phyloP scores from a whole-genome alignment of 2,888 invertebrate species.

The Ectemnius lituratus region DNA sequence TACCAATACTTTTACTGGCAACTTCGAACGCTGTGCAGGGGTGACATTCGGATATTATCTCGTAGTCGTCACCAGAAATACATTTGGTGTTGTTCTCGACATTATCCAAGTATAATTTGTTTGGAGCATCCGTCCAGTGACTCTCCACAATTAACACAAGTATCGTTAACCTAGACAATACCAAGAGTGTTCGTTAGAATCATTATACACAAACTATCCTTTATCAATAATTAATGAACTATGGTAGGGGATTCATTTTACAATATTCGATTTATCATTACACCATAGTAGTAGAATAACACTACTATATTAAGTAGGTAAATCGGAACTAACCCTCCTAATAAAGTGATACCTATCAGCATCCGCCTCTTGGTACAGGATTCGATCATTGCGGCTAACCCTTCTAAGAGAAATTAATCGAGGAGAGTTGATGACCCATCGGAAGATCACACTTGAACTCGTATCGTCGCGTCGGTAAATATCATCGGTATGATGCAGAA shows the following conservation, averaged over 20 bases:
- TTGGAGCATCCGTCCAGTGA: slow-evolving; percentile 83
- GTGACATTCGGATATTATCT: slow-evolving; percentile 88
- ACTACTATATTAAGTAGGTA: neutral
- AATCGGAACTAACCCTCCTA: slow-evolving; percentile 84
- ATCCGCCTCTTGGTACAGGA: slow-evolving; percentile 91
- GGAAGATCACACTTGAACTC: no score
- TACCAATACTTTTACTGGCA: slow-evolving; percentile 88
- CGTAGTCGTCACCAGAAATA: slow-evolving; percentile 85
- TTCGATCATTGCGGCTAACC: slow-evolving; percentile 84
- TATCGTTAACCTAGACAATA: slow-evolving; percentile 85
- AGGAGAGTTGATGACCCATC: no score
- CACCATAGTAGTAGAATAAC: neutral
- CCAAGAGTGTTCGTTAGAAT: neutral
- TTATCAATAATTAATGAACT: no score
- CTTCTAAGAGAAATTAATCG: no score
- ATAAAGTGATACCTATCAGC: slow-evolving; percentile 86
- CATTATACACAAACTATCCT: neutral
- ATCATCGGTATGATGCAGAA: no score
- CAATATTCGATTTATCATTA: neutral
- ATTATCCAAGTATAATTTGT: slow-evolving; percentile 81
- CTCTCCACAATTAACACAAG: slow-evolving; percentile 91
- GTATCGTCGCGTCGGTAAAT: no score
- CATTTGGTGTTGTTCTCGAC: slow-evolving; percentile 90
- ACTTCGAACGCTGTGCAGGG: slow-evolving; percentile 93
- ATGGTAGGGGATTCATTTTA: no score